Percentiles rank a stretch among this genome's conserved stretches.
Conservation (phyloP, 2,113 vertebrate species). For the Sardina pilchardus region DNA sequence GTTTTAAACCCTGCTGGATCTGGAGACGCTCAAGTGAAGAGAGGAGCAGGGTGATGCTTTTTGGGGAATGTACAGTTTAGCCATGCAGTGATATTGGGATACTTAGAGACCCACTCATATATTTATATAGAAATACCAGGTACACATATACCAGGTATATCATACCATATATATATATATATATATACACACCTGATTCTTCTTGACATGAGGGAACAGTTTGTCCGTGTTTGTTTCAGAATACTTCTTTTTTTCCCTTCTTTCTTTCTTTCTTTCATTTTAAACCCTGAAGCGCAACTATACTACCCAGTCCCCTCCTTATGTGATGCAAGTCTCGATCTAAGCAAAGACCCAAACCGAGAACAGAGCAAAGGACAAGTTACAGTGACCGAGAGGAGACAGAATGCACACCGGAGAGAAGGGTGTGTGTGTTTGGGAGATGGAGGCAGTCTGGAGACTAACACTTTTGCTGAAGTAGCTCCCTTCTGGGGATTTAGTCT, state of each 20-base stretch:
- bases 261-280: background rate
- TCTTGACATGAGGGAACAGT: background rate
- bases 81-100: background rate
- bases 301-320: background rate
- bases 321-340: background rate
- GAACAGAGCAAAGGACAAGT: background rate
- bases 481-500: background rate
- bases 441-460: background rate
- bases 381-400: background rate
- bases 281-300: background rate
- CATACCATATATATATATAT: background rate
- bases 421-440: background rate
- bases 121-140: background rate
- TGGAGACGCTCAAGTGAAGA: background rate
- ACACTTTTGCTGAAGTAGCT: background rate
- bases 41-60: background rate
- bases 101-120: background rate
- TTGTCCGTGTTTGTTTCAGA: background rate
- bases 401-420: background rate
- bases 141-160: background rate
- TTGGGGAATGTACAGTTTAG: conserved; percentile 14
- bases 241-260: conserved; percentile 27
- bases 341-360: background rate
- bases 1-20: conserved; percentile 17
- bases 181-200: background rate